Percentiles rank a stretch among this genome's conserved stretches.
phyloP scores from a whole-genome alignment of 2,113 vertebrate species.

The Halichoeres trimaculatus region DNA sequence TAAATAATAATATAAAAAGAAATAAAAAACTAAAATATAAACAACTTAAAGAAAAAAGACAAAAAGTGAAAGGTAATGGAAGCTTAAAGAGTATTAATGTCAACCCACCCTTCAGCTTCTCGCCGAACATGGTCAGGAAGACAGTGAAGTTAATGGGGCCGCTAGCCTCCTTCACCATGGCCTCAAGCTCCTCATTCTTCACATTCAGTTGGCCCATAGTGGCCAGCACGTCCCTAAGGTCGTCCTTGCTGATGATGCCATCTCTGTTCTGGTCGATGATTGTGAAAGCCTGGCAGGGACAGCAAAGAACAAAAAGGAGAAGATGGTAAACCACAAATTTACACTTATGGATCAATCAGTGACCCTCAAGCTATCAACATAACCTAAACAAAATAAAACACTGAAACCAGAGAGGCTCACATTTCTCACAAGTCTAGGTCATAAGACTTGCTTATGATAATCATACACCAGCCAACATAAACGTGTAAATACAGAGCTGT shows the following conservation, averaged over 20 bases:
- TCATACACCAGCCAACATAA: slow-evolving; percentile 44
- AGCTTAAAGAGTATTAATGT: neutral
- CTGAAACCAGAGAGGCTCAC: slow-evolving; percentile 26
- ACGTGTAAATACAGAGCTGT: slow-evolving; percentile 59
- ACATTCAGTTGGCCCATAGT: slow-evolving; percentile 93
- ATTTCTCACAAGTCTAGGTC: slow-evolving; percentile 31
- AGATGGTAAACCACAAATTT: neutral
- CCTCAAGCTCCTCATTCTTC: slow-evolving; percentile 92
- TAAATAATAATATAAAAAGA: no score
- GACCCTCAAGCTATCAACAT: neutral
- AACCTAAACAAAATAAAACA: slow-evolving; percentile 6
- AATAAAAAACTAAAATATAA: no score
- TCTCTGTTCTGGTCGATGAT: slow-evolving; percentile 96
- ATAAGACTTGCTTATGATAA: slow-evolving; percentile 39
- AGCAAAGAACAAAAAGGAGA: neutral
- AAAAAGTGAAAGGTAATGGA: neutral
- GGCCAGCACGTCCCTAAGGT: slow-evolving; percentile 91
- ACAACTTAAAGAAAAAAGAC: neutral
- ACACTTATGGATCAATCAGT: slow-evolving; percentile 3
- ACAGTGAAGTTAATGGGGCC: slow-evolving; percentile 96
- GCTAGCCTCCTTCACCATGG: slow-evolving; percentile 94
- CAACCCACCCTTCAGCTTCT: slow-evolving; percentile 92
- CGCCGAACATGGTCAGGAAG: slow-evolving; percentile 95
- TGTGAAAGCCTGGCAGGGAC: slow-evolving; percentile 88
- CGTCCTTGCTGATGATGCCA: slow-evolving; percentile 94